Evolutionary conservation across 2,113 vertebrate species (phyloP), one percentile per base, ranked within the genome.

Genomic region (Rynchops niger): DNA sequence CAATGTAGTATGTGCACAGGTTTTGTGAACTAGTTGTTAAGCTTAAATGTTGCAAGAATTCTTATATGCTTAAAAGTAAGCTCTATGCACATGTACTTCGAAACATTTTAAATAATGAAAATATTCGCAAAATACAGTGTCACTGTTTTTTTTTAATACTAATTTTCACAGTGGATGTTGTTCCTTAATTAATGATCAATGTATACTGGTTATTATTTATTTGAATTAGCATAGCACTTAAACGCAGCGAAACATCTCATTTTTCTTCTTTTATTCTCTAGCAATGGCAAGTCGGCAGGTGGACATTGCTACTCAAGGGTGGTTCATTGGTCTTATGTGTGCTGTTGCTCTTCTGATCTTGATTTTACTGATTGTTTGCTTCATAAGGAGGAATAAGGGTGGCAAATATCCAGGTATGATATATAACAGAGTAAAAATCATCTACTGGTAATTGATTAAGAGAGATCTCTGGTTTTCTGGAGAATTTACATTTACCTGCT

Each of bases 321-420:
- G 99, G 99, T 99, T 99, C 98, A 99, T 99, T 93, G 99, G 99
- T 82, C 99, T 99, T 17, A 99, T 99, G 99, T 99, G 99, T 95
- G 99, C 99, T 90, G 99, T 99, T 18, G 99, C 99, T 76, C 99
- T 99, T 90, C 99, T 99, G 86, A 99, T 99, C 98, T 98, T 99
- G 94, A 99, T 99, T 97, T 98, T 99, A 82, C 98, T 99, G 96
- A 99, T 99, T 71, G 98, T 99, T 98, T 99, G 99, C 98, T 99
- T 99, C 98, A 99, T 99, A 98, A 98, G 99, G 98, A 99, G 99
- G 93, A 99, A 99, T 96, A 99, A 99, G 85, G 99, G 99, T 97
- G 99, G 99, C 55, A 99, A 99, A 98, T 99, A 99, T 93, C 99
- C 99, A 96, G 99, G 99, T 99, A 98, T 97, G 98, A 90, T 88